These are phyloP conservation scores for Saguinus imperator DNA, from an alignment of 2,113 vertebrate species.

Conservation along the genomic window DNA sequence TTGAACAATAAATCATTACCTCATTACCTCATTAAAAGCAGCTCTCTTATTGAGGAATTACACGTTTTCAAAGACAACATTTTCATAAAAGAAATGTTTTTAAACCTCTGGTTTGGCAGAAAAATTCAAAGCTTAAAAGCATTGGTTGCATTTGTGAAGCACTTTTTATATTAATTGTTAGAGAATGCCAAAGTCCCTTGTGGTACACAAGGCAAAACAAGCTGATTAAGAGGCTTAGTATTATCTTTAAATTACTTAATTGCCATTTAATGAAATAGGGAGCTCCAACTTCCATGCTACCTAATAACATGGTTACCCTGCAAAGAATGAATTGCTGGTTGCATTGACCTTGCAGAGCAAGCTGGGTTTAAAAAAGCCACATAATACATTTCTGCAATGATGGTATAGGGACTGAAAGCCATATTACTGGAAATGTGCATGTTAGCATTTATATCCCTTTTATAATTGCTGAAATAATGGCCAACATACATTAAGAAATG, in stretches of 20 bases:
- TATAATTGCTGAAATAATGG: slow-evolving; percentile 77
- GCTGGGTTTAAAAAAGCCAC: slow-evolving; percentile 64
- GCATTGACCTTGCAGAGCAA: slow-evolving; percentile 68
- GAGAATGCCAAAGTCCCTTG: slow-evolving; percentile 63
- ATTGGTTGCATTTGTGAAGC: slow-evolving; percentile 19
- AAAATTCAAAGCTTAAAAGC: slow-evolving; percentile 61
- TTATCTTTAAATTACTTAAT: slow-evolving; percentile 81
- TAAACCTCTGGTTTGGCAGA: slow-evolving; percentile 48
- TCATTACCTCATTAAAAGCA: slow-evolving; percentile 57
- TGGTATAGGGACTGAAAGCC: slow-evolving; percentile 61
- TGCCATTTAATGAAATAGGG: slow-evolving; percentile 78
- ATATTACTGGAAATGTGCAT: slow-evolving; percentile 65
- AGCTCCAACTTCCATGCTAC: slow-evolving; percentile 62
- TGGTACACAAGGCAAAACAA: slow-evolving; percentile 68
- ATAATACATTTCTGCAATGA: slow-evolving; percentile 65
- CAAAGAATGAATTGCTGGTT: slow-evolving; percentile 71
- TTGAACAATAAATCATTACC: slow-evolving; percentile 33
- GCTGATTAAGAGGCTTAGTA: slow-evolving; percentile 74
- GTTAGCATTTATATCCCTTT: slow-evolving; percentile 69
- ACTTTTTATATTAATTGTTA: slow-evolving; percentile 69
- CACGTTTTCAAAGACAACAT: slow-evolving; percentile 36
- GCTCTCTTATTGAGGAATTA: slow-evolving; percentile 12
- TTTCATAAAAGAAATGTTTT: slow-evolving; percentile 53
- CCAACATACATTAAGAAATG: slow-evolving; percentile 72
- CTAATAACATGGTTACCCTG: slow-evolving; percentile 78